Percentiles rank a stretch among this genome's conserved stretches.
Conservation (phyloP, 2,797 vertebrate genomes). For the Gymnothorax reevesii region DNA sequence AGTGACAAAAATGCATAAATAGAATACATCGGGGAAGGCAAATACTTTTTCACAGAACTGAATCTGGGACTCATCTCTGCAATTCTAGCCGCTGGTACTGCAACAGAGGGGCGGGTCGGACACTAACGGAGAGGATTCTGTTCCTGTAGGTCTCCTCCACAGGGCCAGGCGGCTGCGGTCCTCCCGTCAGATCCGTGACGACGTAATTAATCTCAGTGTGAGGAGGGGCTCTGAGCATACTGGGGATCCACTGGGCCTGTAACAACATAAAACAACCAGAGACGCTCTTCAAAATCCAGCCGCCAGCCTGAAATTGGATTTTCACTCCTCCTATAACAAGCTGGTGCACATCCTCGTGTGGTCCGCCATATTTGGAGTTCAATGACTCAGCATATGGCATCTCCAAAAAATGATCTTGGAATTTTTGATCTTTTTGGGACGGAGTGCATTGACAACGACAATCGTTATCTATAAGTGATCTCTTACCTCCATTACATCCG, state of each 20-base stretch:
- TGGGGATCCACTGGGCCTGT: conserved; percentile 80
- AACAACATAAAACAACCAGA: not conserved
- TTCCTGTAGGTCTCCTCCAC: conserved; percentile 77
- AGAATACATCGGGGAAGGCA: too few species aligned
- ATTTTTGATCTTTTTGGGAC: too few species aligned
- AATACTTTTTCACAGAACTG: too few species aligned
- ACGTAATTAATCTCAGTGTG: conserved; percentile 80
- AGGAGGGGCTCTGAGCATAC: conserved; percentile 78
- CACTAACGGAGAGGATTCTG: conserved; percentile 53
- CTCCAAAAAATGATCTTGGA: too few species aligned
- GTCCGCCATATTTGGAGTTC: too few species aligned
- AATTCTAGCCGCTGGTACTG: too few species aligned
- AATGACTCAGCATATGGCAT: too few species aligned
- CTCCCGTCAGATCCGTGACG: conserved; percentile 83
- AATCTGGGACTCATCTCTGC: too few species aligned
- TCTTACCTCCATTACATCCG: conserved; percentile 78
- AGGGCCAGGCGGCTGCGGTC: conserved; percentile 76
- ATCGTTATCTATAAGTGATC: not conserved
- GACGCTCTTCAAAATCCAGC: not conserved
- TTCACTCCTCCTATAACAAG: too few species aligned
- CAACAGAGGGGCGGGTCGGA: not conserved
- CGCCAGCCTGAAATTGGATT: too few species aligned
- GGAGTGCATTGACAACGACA: not conserved
- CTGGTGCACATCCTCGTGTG: too few species aligned
- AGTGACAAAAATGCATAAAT: too few species aligned